Percentiles rank a stretch among this genome's conserved stretches.
These are phyloP conservation scores for Chloroceryle amazona DNA, from an alignment of 2,797 vertebrate genomes.

Conservation along the genomic window DNA sequence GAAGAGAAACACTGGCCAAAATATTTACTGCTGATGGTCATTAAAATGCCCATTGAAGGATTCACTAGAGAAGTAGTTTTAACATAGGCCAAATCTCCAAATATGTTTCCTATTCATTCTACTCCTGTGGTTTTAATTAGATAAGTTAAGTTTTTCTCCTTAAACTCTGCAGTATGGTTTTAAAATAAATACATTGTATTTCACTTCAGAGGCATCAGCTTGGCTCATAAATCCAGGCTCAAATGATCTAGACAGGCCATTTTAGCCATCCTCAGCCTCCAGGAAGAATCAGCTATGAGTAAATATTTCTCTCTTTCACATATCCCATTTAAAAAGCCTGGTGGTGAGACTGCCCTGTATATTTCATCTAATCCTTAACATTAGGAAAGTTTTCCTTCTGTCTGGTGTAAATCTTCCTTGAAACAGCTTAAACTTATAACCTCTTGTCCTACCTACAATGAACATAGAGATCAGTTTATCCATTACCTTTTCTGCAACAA, in stretches of 20 bases:
- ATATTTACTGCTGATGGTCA: not conserved
- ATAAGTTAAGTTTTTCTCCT: not conserved
- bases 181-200: not conserved
- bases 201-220: constrained; percentile 4
- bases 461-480: not conserved
- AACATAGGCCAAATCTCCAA: not conserved
- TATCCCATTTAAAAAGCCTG: not conserved
- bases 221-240: not conserved
- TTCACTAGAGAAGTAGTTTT: not conserved
- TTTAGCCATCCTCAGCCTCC: not conserved
- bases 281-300: not conserved
- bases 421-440: not conserved
- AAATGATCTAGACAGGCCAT: not conserved
- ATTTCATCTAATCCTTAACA: not conserved
- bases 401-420: not conserved
- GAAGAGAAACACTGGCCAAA: not conserved
- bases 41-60: not conserved
- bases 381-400: not conserved
- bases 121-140: not conserved
- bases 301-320: not conserved
- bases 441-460: not conserved
- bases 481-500: not conserved
- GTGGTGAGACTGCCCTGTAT: not conserved
- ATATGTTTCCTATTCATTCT: not conserved
- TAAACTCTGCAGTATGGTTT: not conserved